Conservation (phyloP, 2,113 vertebrate genomes). For the Macaca nemestrina region DNA sequence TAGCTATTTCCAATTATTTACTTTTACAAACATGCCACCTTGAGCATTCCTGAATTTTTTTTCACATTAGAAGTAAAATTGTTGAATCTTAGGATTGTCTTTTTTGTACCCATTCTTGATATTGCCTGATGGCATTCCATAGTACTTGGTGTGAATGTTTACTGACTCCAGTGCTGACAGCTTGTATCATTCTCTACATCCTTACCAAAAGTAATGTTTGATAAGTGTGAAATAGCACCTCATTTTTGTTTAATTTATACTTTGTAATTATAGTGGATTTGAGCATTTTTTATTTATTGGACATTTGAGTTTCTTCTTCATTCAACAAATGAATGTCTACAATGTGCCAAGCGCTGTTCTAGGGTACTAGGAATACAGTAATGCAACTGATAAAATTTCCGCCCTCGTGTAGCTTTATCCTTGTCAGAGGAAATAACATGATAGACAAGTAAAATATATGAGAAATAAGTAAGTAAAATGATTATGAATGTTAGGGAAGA, state of each 20-base stretch:
- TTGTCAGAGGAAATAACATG: background rate
- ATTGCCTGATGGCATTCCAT: background rate
- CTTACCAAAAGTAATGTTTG: background rate
- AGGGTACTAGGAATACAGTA: background rate
- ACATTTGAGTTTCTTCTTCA: background rate
- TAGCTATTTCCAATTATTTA: background rate
- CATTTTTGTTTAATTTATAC: background rate
- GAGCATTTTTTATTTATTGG: background rate
- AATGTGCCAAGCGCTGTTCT: background rate
- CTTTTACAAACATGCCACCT: background rate
- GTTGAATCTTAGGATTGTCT: background rate
- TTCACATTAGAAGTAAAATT: background rate
- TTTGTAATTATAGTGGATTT: background rate
- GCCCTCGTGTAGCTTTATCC: background rate
- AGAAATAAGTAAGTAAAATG: background rate
- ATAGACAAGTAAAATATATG: background rate
- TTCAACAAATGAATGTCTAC: background rate
- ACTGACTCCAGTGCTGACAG: background rate
- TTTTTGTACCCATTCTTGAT: background rate
- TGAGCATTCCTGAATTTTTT: background rate
- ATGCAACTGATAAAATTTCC: background rate
- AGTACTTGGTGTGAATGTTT: background rate
- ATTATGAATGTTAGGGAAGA: background rate
- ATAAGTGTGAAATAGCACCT: background rate
- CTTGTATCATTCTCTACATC: background rate